phyloP scores from a whole-genome alignment of 2,888 invertebrate genomes.

The Diloba caeruleocephala region DNA sequence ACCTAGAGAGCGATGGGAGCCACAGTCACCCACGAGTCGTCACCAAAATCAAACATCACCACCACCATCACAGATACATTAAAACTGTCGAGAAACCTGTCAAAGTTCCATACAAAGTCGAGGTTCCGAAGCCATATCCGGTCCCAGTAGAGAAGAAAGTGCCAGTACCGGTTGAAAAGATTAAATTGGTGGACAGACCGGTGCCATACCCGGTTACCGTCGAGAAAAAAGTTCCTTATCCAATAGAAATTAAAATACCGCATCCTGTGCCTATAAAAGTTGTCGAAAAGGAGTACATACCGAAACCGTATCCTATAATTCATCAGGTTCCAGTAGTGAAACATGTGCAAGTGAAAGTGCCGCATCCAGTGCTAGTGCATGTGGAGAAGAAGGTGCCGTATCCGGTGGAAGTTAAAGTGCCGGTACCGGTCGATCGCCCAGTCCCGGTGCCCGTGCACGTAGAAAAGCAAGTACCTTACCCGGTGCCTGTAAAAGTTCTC shows the following conservation, averaged over 20 bases:
- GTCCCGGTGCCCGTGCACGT: conserved; percentile 77
- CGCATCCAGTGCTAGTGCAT: conserved; percentile 75
- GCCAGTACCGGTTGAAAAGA: conserved; percentile 73
- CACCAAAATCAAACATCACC: conserved; percentile 89
- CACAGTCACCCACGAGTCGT: conserved; percentile 65
- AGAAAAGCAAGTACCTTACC: conserved; percentile 81
- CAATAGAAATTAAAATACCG: conserved; percentile 81
- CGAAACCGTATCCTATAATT: conserved; percentile 83
- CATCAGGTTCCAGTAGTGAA: conserved; percentile 81
- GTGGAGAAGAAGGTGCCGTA: conserved; percentile 83
- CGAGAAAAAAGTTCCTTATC: conserved; percentile 83
- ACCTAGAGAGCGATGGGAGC: conserved; percentile 72
- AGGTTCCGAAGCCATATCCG: conserved; percentile 89
- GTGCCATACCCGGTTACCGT: conserved; percentile 82
- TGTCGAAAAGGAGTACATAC: conserved; percentile 84
- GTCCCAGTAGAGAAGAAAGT: conserved; percentile 81
- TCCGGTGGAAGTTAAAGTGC: conserved; percentile 77
- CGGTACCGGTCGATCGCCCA: conserved; percentile 77
- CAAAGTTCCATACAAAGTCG: conserved; percentile 84
- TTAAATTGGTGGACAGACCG: conserved; percentile 74
- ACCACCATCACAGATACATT: conserved; percentile 91
- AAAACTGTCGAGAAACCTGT: conserved; percentile 90
- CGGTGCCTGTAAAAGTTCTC: conserved; percentile 79
- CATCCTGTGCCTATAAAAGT: conserved; percentile 86
- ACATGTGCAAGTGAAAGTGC: conserved; percentile 81